Base-by-base conservation (phyloP, 2,113 vertebrate species). In the Numida meleagris region DNA sequence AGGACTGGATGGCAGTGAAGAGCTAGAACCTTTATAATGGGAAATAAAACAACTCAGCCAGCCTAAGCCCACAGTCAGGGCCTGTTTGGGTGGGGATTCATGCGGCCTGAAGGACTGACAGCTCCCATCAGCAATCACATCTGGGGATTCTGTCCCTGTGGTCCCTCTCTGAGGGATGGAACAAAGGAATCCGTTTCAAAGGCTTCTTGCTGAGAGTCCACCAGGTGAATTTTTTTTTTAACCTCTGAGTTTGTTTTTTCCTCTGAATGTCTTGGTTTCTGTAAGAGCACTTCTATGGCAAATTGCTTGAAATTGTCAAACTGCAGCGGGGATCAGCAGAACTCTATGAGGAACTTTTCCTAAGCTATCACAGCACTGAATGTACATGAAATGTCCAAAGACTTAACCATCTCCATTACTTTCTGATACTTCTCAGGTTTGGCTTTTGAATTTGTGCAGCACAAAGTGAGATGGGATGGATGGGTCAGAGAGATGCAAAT, bases 1-100 rank as follows among this genome's bases (percentile, higher is more conserved):
- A 91, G 50, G 25, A 5, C 50, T 21, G 63, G 46, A 57, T 78
- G 65, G 8, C 98, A 3, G 97, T 96, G 10, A 98, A 98, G 55
- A 98, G 96, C 55, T 7, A 14, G 34, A 34, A 20, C 46, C 18
- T 77, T 72, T 61, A 33, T 36, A 13, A 8, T 8, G 59, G 68
- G 59, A 11, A 75, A 46, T 43, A 51, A 63, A 93, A 9, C 9
- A 40, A 51, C 4, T 12, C 17, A 7, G 2, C 0, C n/a, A 38
- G 7, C 48, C 62, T 6, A 5, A n/a, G 45, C 15, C 24, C 63
- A 38, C 8, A 58, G 29, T 6, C 33, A 25, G 29, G 17, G 75
- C 36, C 65, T 61, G 61, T 43, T 38, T 34, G 61, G 53, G 6
- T 6, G 45, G 55, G 34, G 11, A 65, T 40, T 61, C 1, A 0